Base-by-base conservation (phyloP, 2,797 vertebrate genomes). In the Hypotaenidia philippensis region DNA sequence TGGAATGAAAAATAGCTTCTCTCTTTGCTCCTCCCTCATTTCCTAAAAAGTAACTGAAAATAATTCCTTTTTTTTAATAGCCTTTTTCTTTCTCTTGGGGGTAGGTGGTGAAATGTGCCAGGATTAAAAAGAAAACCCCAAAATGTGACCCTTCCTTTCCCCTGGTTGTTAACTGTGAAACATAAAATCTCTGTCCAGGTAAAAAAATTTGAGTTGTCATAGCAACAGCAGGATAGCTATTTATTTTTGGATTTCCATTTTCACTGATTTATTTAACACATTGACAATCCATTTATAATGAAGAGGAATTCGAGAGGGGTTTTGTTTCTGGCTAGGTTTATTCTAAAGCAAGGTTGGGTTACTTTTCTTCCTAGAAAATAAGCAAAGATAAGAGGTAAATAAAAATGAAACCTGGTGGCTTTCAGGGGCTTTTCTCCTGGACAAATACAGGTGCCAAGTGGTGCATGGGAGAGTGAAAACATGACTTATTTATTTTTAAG, bases 131-230 rank as follows among this genome's bases (percentile, higher is more conserved):
- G 57, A 80, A 7, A 64, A 40, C 57, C 41, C 41, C 41, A 44
- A 78, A 61, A 80, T 8, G 49, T 72, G 82, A 81, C 92, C 91
- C 89, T 95, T 84, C 82, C 90, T 91, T 94, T 94, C 86, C 65
- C 78, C 61, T 22, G 12, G n/a, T 83, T 88, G 1, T 53, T 4
- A 52, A 83, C 94, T 92, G 94, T 91, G 95, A 96, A 97, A 96
- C 91, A 94, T n/a, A 96, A 97, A 98, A 97, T 97, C 96, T 96
- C 96, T 91, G 95, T 89, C 96, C 96, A 98, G 97, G 97, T 98
- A 96, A 87, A 96, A 96, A 90, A 90, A 96, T 96, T 93, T 94
- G 95, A 68, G 94, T 98, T 94, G 95, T 93, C 97, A 97, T 98
- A 77, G 96, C 91, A 96, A 98, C 96, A 63, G 72, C 59, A 89